Conservation (phyloP, 2,113 vertebrate species). For the Tetrax tetrax region DNA sequence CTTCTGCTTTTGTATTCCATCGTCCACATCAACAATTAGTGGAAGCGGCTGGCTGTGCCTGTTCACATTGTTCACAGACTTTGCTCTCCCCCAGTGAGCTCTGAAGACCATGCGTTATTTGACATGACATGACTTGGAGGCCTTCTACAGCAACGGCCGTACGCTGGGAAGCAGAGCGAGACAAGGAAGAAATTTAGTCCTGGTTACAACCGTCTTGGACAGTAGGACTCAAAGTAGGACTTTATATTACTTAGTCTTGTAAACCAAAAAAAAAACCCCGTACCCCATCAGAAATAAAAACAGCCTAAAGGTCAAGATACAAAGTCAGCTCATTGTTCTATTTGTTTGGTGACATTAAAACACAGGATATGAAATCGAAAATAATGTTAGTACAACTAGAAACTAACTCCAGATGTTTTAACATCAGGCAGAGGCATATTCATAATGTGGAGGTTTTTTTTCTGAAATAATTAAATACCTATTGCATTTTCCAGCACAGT, state of each 20-base stretch:
- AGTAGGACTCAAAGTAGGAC: background rate
- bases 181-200: background rate
- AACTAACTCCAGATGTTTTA: slow-evolving; percentile 16
- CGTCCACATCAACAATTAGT: slow-evolving; percentile 66
- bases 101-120: slow-evolving; percentile 66
- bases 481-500: slow-evolving; percentile 20
- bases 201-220: background rate
- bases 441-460: background rate
- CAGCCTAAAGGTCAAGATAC: slow-evolving; percentile 1
- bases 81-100: slow-evolving; percentile 59
- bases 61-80: slow-evolving; percentile 55
- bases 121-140: slow-evolving; percentile 47
- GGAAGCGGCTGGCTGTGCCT: slow-evolving; percentile 67
- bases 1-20: slow-evolving; percentile 59
- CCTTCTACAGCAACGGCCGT: background rate
- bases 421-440: background rate
- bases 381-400: background rate
- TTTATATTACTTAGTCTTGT: background rate
- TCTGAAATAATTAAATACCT: slow-evolving; percentile 9
- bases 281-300: background rate
- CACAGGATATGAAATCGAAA: slow-evolving; percentile 19
- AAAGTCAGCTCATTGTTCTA: background rate
- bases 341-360: slow-evolving; percentile 34
- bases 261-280: background rate
- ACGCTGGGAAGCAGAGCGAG: background rate